Percentiles rank a stretch among this genome's conserved stretches.
Conservation (phyloP, 2,113 vertebrate genomes). For the Bagarius yarrelli region DNA sequence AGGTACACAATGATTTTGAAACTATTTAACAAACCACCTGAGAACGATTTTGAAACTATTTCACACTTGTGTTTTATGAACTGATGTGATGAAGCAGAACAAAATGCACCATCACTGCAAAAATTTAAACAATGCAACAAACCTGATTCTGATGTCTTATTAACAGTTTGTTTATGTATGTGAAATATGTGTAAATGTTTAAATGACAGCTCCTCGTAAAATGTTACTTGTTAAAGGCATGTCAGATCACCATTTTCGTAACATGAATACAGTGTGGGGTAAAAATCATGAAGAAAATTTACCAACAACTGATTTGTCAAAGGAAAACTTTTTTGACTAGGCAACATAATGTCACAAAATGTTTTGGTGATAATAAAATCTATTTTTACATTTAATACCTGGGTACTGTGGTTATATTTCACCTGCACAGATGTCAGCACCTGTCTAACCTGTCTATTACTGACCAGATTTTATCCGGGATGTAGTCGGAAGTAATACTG, state of each 20-base stretch:
- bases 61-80: too few species aligned
- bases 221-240: not conserved
- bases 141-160: not conserved
- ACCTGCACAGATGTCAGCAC: not conserved
- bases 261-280: not conserved
- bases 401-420: not conserved
- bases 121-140: not conserved
- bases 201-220: not conserved
- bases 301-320: not conserved
- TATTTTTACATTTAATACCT: constrained; percentile 9
- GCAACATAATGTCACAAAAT: not conserved
- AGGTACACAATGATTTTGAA: not conserved
- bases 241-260: not conserved
- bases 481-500: not conserved
- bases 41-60: too few species aligned
- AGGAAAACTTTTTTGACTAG: not conserved
- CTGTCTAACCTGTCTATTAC: not conserved
- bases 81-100: too few species aligned
- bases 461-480: not conserved
- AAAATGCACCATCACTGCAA: too few species aligned
- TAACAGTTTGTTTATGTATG: not conserved
- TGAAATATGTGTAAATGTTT: not conserved
- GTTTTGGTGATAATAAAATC: constrained; percentile 14
- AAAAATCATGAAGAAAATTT: not conserved
- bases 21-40: not conserved